Conservation (phyloP, 2,888 invertebrate species). For the Dusona sp. region DNA sequence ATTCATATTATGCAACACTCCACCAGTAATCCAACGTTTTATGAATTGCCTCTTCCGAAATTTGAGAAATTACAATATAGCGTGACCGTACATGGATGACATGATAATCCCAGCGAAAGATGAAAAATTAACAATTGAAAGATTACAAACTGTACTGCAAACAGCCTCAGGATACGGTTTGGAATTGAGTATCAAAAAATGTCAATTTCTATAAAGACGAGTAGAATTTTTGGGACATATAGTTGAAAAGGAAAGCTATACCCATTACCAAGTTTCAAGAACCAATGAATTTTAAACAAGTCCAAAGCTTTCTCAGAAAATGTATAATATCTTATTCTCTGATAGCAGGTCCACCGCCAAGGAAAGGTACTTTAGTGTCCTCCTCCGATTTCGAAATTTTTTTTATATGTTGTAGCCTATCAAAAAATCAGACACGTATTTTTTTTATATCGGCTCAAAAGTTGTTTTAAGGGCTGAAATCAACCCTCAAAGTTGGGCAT, state of each 20-base stretch:
- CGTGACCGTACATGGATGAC: conserved; percentile 56
- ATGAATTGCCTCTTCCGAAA: conserved; percentile 67
- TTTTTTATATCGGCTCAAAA: too few relatives aligned
- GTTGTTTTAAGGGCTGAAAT: too few relatives aligned
- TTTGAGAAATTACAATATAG: conserved; percentile 32
- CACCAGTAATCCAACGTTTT: conserved; percentile 68
- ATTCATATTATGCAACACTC: conserved; percentile 72
- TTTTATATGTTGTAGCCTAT: too few relatives aligned
- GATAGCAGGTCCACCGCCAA: too few relatives aligned
- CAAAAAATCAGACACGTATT: too few relatives aligned
- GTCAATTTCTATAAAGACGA: conserved; percentile 35
- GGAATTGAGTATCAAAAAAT: conserved; percentile 41
- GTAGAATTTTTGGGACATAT: conserved; percentile 43
- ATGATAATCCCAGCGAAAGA: conserved; percentile 48
- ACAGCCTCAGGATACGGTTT: conserved; percentile 41
- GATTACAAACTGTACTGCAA: conserved; percentile 26
- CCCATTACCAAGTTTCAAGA: too few relatives aligned
- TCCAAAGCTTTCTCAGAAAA: too few relatives aligned
- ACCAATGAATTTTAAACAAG: too few relatives aligned
- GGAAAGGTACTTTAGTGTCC: too few relatives aligned
- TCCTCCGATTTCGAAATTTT: too few relatives aligned
- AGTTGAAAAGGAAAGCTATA: conserved; percentile 5
- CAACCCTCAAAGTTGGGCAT: too few relatives aligned
- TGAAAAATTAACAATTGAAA: conserved; percentile 30
- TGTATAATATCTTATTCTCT: too few relatives aligned